These are phyloP conservation scores for Etheostoma spectabile DNA, from an alignment of 2,113 vertebrate species.

Conservation along the genomic window DNA sequence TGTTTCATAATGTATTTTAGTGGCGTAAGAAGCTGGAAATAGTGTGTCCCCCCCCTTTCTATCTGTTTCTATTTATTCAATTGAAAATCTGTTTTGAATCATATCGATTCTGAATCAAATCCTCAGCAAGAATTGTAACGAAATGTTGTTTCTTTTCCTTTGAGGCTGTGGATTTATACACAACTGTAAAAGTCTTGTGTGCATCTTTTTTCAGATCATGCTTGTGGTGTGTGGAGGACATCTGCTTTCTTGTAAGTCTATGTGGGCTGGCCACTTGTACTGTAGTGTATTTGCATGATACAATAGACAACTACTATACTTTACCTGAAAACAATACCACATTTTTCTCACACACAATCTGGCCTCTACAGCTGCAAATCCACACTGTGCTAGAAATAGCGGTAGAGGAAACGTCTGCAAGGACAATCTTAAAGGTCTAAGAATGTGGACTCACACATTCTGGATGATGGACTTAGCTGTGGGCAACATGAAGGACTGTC, in stretches of 20 bases:
- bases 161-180: background rate
- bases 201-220: background rate
- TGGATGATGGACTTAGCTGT: background rate
- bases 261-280: too few species aligned
- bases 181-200: background rate
- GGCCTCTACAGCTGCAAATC: background rate
- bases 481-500: background rate
- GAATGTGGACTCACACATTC: conserved; percentile 1
- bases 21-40: too few species aligned
- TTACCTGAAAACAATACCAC: background rate
- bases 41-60: background rate
- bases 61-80: background rate
- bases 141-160: too few species aligned
- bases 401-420: background rate
- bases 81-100: background rate
- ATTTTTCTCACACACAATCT: too few species aligned
- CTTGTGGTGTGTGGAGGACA: background rate
- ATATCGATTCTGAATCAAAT: too few species aligned
- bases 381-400: background rate
- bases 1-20: too few species aligned
- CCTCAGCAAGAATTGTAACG: too few species aligned
- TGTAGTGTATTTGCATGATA: background rate
- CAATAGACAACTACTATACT: background rate
- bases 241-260: background rate
- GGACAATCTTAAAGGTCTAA: background rate